phyloP scores from a whole-genome alignment of 2,113 vertebrate species.

The Catharus bicknelli region DNA sequence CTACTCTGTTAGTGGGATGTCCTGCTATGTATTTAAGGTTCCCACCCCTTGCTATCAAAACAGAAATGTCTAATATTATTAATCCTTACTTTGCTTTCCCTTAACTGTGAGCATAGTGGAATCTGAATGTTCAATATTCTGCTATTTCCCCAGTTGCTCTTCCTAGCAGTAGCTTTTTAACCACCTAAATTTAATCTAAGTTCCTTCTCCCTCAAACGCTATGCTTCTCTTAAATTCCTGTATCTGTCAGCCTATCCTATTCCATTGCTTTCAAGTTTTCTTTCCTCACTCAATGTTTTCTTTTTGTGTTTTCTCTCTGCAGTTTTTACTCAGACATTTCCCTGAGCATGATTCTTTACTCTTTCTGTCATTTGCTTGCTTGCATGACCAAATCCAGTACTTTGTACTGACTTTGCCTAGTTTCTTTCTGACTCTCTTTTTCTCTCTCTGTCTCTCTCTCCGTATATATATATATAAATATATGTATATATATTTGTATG shows the following conservation, averaged over 20 bases:
- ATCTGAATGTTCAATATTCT: conserved; percentile 68
- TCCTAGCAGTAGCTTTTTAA: conserved; percentile 58
- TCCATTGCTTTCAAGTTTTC: not conserved
- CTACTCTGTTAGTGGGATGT: conserved; percentile 60
- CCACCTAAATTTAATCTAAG: conserved; percentile 43
- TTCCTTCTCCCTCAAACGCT: conserved; percentile 36
- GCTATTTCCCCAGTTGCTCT: conserved; percentile 25
- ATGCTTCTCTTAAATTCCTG: not conserved
- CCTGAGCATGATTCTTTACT: conserved; percentile 71
- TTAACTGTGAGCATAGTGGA: conserved; percentile 52
- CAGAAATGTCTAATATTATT: conserved; percentile 37
- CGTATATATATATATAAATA: not conserved
- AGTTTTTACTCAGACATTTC: conserved; percentile 24
- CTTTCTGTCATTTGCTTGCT: conserved; percentile 76
- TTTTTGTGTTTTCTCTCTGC: not conserved
- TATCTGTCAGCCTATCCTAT: conserved; percentile 45
- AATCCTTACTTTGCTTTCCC: conserved; percentile 58
- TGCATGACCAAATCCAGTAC: conserved; percentile 81
- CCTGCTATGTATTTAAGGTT: conserved; percentile 61
- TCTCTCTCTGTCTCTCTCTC: not conserved
- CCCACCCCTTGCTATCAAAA: conserved; percentile 32
- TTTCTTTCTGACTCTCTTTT: conserved; percentile 51
- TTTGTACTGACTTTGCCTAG: conserved; percentile 67
- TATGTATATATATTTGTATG: not conserved
- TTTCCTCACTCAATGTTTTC: not conserved